phyloP scores from a whole-genome alignment of 2,888 invertebrate species.

The Malthinus seriepunctatus region DNA sequence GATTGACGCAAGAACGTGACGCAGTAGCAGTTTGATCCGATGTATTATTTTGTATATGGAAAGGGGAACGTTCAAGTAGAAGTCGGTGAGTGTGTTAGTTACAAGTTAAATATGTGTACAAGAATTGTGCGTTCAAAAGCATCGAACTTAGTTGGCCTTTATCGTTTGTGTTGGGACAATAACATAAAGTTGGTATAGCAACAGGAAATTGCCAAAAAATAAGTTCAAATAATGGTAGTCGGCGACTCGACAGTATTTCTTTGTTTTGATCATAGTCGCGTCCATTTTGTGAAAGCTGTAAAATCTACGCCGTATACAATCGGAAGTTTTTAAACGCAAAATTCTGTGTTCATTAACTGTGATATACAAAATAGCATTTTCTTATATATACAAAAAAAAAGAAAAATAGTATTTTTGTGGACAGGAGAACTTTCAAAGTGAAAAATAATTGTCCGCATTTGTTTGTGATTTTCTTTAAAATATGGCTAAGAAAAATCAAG shows the following conservation, averaged over 20 bases:
- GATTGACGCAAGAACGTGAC: slow-evolving; percentile 33
- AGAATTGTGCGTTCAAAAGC: slow-evolving; percentile 48
- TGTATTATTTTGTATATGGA: too few species aligned
- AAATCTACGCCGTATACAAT: slow-evolving; percentile 42
- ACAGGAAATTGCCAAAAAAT: slow-evolving; percentile 20
- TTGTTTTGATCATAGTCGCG: slow-evolving; percentile 49
- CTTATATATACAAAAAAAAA: slow-evolving; percentile 22
- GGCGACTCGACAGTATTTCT: slow-evolving; percentile 36
- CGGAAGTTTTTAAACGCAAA: slow-evolving; percentile 47
- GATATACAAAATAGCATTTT: slow-evolving; percentile 44
- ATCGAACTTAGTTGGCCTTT: slow-evolving; percentile 33
- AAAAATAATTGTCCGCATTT: slow-evolving; percentile 21
- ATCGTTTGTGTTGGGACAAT: slow-evolving; percentile 19
- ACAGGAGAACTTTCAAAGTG: slow-evolving; percentile 24
- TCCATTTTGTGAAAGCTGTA: slow-evolving; percentile 52
- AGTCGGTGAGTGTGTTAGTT: slow-evolving; percentile 3
- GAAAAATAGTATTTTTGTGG: slow-evolving; percentile 20
- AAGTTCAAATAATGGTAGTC: slow-evolving; percentile 41
- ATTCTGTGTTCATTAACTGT: slow-evolving; percentile 49
- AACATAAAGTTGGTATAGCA: slow-evolving; percentile 12
- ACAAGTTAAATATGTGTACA: slow-evolving; percentile 26
- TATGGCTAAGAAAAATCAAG: slow-evolving; percentile 47
- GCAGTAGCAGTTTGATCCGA: slow-evolving; percentile 18
- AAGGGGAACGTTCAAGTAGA: not conserved
- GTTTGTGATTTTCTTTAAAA: slow-evolving; percentile 27